Evolutionary conservation across 2,888 invertebrate species (phyloP), one percentile per base, ranked within the genome.

Genomic region (Craniophora ligustri): DNA sequence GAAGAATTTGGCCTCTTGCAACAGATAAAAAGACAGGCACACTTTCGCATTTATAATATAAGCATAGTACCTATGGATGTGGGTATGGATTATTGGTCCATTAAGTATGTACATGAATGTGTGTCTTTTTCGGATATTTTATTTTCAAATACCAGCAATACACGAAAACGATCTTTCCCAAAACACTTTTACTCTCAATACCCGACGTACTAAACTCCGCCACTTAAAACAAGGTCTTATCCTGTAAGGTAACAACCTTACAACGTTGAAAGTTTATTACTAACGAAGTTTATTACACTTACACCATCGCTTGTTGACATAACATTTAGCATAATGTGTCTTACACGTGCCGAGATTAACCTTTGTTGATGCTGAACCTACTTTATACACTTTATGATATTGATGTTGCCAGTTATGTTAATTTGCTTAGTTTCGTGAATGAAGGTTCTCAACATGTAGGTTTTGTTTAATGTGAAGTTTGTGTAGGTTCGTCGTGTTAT

Each of bases 251-350:
- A n/a, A n/a, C n/a, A n/a, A n/a, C n/a, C 15, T 34, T 6, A 34
- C 44, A 48, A 14, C 21, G 35, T 60, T 32, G 16, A 1, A 18
- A 15, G 61, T 16, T n/a, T n/a, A n/a, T n/a, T 21, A 41, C 23
- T 64, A 62, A 59, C 59, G 32, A 61, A 59, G 59, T 72, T 65
- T 67, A 57, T 67, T 42, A 61, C 54, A 39, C 35, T 67, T 42
- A 61, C 54, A 39, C 35, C 26, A 60, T 62, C 46, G 58, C 58
- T 45, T 49, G 63, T 63, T 73, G 58, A 61, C 53, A 57, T 46
- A 32, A 54, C 58, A 66, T 63, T 73, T 68, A 63, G 48, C 54
- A 72, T 66, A 66, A 67, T 62, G 38, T 45, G 42, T 57, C 50
- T 50, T 58, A 56, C 62, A 69, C 68, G 49, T 57, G 57, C 41